Evolutionary conservation across 2,888 invertebrate genomes (phyloP), one percentile per base, ranked within the genome.

Genomic region (Sminthurides aquaticus): DNA sequence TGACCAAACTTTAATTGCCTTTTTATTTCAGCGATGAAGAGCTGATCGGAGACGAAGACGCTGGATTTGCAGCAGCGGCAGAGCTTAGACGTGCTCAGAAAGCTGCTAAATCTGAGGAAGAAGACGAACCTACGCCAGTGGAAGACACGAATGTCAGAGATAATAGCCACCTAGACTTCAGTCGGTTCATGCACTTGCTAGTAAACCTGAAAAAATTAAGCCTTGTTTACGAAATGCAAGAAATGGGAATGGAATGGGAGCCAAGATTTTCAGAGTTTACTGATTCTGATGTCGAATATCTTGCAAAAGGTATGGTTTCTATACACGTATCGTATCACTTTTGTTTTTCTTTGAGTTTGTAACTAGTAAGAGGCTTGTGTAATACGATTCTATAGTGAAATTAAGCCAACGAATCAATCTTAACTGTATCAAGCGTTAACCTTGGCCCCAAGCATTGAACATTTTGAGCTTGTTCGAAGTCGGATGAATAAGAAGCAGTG

Each of bases 181-280:
- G 67, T 26, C 34, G 69, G 20, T 49, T 75, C 28, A 48, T 75
- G 8, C 70, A 68, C 0, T 62, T 67, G 15, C 63, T 75, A 20
- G 62, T 22, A 1, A 62, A 62, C 22, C 59, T 75, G 18, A 69
- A 67, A n/a, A 70, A 71, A 56, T 52, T 74, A 15, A 67, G 67
- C n/a, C 57, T 74, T 24, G 64, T 72, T 18, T 74, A 68, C 57
- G 69, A 71, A 64, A 66, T 72, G 67, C 64, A 62, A 49, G 71
- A 72, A 43, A 66, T 69, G 20, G 74, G 71, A 11, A 49, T 72
- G 63, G 71, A 73, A 20, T 73, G 69, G 69, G 74, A 73, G 55
- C 64, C 66, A 8, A 55, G 71, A 59, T 65, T 66, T 27, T 68
- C 68, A 49, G 65, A 69, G 49, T 73, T 74, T 58, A 74, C 74